These are phyloP conservation scores for Papilio polytes DNA, from an alignment of 1,140 invertebrate species.

Conservation along the genomic window DNA sequence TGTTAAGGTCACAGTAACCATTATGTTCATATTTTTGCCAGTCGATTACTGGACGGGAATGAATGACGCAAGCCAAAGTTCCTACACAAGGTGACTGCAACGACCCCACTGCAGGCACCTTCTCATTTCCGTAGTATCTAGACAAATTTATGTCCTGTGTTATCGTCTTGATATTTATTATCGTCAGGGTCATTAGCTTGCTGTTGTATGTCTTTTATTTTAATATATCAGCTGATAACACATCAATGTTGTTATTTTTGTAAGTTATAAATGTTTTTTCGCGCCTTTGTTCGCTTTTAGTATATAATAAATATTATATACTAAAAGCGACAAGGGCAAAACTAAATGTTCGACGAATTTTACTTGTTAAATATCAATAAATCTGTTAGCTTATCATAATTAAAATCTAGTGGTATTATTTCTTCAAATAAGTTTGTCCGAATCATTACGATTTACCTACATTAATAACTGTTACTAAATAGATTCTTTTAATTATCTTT, in stretches of 20 bases:
- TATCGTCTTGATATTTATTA: not conserved
- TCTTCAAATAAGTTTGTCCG: not conserved
- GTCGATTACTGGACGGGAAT: slow-evolving; percentile 12
- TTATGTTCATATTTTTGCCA: slow-evolving; percentile 31
- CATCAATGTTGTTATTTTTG: slow-evolving; percentile 9
- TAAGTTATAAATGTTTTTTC: not conserved
- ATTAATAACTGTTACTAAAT: too few species aligned
- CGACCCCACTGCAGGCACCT: not conserved
- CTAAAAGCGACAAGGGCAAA: not conserved
- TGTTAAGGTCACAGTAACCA: slow-evolving; percentile 29
- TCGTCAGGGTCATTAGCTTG: slow-evolving; percentile 10
- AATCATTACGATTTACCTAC: not conserved
- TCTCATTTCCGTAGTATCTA: slow-evolving; percentile 26
- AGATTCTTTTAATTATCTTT: not conserved
- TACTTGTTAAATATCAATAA: too few species aligned
- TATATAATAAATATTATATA: not conserved
- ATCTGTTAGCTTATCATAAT: too few species aligned
- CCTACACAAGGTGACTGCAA: slow-evolving; percentile 30
- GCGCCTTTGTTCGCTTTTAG: not conserved
- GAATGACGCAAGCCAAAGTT: slow-evolving; percentile 27
- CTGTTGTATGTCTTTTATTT: not conserved
- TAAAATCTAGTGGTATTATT: not conserved
- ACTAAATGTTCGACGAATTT: too few species aligned
- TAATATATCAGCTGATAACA: slow-evolving; percentile 14
- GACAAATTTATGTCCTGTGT: slow-evolving; percentile 12